Base-by-base conservation (phyloP, 2,113 vertebrate species). In the Amphilophus citrinellus region DNA sequence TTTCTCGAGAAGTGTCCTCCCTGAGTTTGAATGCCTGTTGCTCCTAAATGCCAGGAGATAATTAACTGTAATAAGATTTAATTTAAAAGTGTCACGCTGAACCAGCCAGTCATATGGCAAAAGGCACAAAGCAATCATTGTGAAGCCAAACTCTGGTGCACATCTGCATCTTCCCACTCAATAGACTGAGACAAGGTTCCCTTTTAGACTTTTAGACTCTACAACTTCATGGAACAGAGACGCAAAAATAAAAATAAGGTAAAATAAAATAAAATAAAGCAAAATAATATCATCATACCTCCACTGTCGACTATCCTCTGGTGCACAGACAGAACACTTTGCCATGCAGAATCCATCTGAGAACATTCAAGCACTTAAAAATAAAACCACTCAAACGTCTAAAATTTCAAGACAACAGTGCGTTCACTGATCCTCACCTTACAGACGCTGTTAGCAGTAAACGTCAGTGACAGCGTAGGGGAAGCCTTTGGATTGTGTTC, bases 241-340 rank as follows among this genome's bases (percentile, higher is more conserved):
- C 18, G 22, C 22, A 42, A 73, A 58, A 3, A 27, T 15, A 47
- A 68, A 50, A 32, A 32, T 32, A 30, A 1, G 27, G 27, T 27
- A 10, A n/a, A 39, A 66, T 10, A 20, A 10, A 30, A 15, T 15
- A 24, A 24, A 56, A 18, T 1, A 39, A 37, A 57, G 10, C 13
- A 2, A 27, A 39, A 22, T 22, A 47, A 11, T 39, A 42, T 8
- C 1, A 47, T 81, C 83, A 44, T 90, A 96, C 95, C 96, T 89
- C 96, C 96, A 88, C 95, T 95, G 15, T 96, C 89, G 80, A 97
- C 85, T 61, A 94, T 68, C 92, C 89, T 88, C 58, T 66, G 85
- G 84, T 95, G 93, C 53, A 92, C 59, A 6, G 93, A 92, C 27
- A 94, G 89, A 50, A 89, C 42, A 56, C 80, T 93, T 78, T 95